Base-by-base conservation (phyloP, 2,888 invertebrate species). In the Phaedon cochleariae region DNA sequence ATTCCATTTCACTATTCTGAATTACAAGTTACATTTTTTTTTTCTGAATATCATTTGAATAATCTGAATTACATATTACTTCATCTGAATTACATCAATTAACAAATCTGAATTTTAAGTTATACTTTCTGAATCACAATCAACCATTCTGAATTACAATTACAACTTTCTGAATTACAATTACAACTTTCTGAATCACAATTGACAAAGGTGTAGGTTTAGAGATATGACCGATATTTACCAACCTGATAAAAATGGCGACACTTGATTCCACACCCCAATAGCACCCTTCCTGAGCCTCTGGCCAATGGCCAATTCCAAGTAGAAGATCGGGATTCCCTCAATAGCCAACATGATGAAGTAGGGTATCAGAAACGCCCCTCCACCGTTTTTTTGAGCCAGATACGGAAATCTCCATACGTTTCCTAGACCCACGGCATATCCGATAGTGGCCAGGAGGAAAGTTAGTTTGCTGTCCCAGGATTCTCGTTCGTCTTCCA, bases 301-400 rank as follows among this genome's bases (percentile, higher is more conserved):
- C 85, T 98, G 97, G 0, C 97, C 98, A 67, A 98, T 94, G 1
- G 97, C 97, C 79, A 98, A 85, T 84, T 98, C 98, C 82, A 98
- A 87, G 82, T 97, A 97, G 85, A 98, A 96, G 79, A 98, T 95
- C 0, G 97, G 98, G 75, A 98, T 94, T 0, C 97, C 98, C 81
- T 97, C 96, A 70, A 97, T 90, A 21, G 93, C 92, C 79, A 97
- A 83, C 96, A 97, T 97, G 71, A 97, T 93, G 79, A 97, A 93
- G 84, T 97, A 98, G 0, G 97, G 97, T 74, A 98, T 96, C 68
- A 98, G 85, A 81, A 98, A 98, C n/a, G 97, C 97, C 20, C 97
- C 96, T 62, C 96, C 96, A 0, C 96, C 96, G 79, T 96, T 96
- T 82, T 96, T 96, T 81, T 97, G 96, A 0, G 96, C 96, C 72